Base-by-base conservation (phyloP, 37 sponge, comb jelly and placozoan genomes). In the Chondrilla cf. caribensis region DNA sequence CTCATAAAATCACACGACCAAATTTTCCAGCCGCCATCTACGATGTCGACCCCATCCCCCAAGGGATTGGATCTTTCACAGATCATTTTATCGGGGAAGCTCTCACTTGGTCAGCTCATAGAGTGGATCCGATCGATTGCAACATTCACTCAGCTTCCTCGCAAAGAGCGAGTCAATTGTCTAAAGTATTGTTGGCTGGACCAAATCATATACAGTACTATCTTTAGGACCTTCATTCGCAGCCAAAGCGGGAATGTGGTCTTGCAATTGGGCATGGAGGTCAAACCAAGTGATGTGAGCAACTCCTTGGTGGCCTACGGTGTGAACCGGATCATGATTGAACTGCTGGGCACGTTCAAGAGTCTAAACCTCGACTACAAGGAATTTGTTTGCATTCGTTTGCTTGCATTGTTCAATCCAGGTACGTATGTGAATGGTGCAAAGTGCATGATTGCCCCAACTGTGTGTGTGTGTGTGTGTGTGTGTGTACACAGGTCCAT, bases 131-230 rank as follows among this genome's bases (percentile, higher is more conserved):
- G 44, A 22, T 40, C 41, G 1, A 40, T 73, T 2, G 42, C 76
- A 36, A 42, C 76, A 40, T 73, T 73, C 76, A 73, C 24, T 11
- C 41, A 43, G 21, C 76, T 73, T 37, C 76, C 44, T 39, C 44
- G 22, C 15, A 19, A 38, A 39, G 44, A 25, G 2, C 42, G 76
- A 2, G 25, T 43, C 21, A 39, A 43, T 19, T 73, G 76, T 6
- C 76, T 73, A 21, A 38, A 8, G 44, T 22, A 37, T 42, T 73
- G 76, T 22, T 73, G 76, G 76, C 25, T 73, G 17, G 76, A 73
- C 18, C 76, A 73, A 11, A 37, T 39, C 8, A 40, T 73, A 2
- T 37, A 36, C 3, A 73, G 25, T 39, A 22, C 41, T 1, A 37
- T 73, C 18, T 73, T 73, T 22, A 41, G 76, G 42, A 39, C 41